Conservation (phyloP, 2,888 invertebrate genomes). For the Alcis repandata region DNA sequence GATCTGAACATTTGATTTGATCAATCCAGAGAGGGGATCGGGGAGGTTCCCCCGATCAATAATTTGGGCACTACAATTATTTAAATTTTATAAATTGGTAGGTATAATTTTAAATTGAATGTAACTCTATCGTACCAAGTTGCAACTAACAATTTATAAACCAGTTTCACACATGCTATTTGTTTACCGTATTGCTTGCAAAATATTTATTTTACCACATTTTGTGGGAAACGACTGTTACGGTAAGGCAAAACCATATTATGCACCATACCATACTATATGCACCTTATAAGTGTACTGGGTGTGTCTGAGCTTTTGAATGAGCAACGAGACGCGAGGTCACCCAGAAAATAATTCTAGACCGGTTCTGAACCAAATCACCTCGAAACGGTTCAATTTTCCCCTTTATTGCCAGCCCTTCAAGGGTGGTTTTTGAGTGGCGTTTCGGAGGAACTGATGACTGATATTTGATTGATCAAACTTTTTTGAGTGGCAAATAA, state of each 20-base stretch:
- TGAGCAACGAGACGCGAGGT: constrained; percentile 52
- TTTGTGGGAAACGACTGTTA: constrained; percentile 30
- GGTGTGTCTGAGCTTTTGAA: constrained; percentile 48
- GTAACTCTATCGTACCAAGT: too few relatives aligned
- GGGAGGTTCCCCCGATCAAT: too few relatives aligned
- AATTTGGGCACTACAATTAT: too few relatives aligned
- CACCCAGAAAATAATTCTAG: constrained; percentile 51
- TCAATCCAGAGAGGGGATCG: too few relatives aligned
- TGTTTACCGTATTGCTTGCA: neutral
- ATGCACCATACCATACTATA: constrained; percentile 40
- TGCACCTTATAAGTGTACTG: constrained; percentile 39
- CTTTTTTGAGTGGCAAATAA: constrained; percentile 54
- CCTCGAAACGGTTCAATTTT: constrained; percentile 34
- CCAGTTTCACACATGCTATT: neutral
- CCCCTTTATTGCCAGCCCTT: constrained; percentile 28
- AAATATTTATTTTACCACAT: constrained; percentile 18
- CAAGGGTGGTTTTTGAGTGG: constrained; percentile 40
- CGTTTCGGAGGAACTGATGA: constrained; percentile 38
- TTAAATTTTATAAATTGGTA: too few relatives aligned
- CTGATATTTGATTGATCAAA: constrained; percentile 53
- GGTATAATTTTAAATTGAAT: too few relatives aligned
- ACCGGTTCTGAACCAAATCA: constrained; percentile 50
- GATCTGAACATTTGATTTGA: too few relatives aligned
- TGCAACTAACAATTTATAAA: neutral
- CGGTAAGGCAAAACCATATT: constrained; percentile 36